Evolutionary conservation across 2,888 invertebrate species (phyloP).

Genomic region (Drosophila anceps): DNA sequence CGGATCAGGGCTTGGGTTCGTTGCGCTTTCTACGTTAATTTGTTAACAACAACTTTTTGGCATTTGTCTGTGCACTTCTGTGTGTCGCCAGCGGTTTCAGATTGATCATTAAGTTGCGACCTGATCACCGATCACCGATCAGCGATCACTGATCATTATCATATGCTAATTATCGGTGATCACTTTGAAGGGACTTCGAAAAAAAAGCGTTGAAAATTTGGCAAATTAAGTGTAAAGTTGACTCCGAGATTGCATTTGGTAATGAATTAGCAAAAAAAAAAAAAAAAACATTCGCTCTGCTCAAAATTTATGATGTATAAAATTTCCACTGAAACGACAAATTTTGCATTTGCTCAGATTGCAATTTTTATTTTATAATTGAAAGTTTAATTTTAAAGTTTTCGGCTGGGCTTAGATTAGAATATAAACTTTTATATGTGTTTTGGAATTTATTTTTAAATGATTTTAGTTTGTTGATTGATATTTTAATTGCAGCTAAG

Average conservation of each 20-base stretch:
- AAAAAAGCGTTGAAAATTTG: conserved; percentile 40
- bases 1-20: conserved; percentile 40
- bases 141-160: conserved; percentile 42
- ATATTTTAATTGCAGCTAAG: neutral
- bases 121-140: conserved; percentile 4
- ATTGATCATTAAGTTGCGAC: conserved; percentile 18
- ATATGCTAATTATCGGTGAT: conserved; percentile 51
- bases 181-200: conserved; percentile 24
- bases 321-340: conserved; percentile 10
- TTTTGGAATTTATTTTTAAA: neutral
- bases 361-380: neutral
- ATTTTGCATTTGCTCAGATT: neutral
- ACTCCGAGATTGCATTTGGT: conserved; percentile 19
- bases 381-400: neutral
- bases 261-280: conserved; percentile 22
- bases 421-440: neutral
- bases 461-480: neutral
- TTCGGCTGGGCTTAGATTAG: neutral
- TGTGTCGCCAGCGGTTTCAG: conserved; percentile 46
- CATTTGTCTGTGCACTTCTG: conserved; percentile 64
- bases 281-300: conserved; percentile 7
- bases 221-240: conserved; percentile 53
- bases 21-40: conserved; percentile 80
- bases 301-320: conserved; percentile 21
- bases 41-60: conserved; percentile 76